phyloP scores from a whole-genome alignment of 2,888 invertebrate species.

The Pemphredon lugubris region DNA sequence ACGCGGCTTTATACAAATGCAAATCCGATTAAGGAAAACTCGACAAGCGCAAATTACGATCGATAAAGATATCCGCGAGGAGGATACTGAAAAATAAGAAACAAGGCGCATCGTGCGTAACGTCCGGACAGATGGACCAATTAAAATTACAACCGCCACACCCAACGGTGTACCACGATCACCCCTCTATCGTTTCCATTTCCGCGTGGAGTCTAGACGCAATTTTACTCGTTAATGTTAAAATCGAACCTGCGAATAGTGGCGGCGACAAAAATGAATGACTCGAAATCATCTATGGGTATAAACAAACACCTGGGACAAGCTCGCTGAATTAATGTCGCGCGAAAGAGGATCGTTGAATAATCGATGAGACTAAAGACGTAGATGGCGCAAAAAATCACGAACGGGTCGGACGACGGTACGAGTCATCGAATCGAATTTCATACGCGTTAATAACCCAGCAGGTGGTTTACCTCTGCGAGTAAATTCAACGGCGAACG shows the following conservation, averaged over 20 bases:
- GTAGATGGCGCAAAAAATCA: conserved; percentile 17
- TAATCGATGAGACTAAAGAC: conserved; percentile 8
- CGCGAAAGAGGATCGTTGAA: conserved; percentile 7
- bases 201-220: no score
- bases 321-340: no score
- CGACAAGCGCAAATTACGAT: conserved; percentile 39
- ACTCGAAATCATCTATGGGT: no score
- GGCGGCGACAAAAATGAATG: no score
- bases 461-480: conserved; percentile 27
- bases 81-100: conserved; percentile 16
- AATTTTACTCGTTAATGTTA: no score
- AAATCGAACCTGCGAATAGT: no score
- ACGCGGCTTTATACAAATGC: conserved; percentile 21
- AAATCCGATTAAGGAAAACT: conserved; percentile 34
- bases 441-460: conserved; percentile 34
- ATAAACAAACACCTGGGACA: no score
- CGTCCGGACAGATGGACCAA: conserved; percentile 41
- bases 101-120: conserved; percentile 4
- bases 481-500: no score
- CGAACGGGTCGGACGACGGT: not conserved
- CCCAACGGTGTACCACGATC: no score
- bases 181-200: not conserved
- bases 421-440: conserved; percentile 15
- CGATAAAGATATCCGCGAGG: conserved; percentile 36
- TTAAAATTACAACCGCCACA: conserved; percentile 43